phyloP scores from a whole-genome alignment of 92 coral and sea anemone genomes.

The Pocillopora grandis region DNA sequence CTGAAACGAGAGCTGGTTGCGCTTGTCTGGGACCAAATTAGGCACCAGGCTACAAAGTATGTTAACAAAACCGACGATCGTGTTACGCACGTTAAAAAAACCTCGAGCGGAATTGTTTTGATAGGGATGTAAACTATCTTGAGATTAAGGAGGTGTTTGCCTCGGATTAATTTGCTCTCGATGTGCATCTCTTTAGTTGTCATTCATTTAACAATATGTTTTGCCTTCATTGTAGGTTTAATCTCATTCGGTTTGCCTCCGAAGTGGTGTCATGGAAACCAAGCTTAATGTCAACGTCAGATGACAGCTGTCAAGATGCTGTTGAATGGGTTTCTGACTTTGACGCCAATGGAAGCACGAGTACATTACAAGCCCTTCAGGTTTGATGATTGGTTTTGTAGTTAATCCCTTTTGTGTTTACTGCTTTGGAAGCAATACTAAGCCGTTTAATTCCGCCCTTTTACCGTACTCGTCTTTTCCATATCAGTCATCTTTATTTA shows the following conservation, averaged over 20 bases:
- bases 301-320: constrained; percentile 89
- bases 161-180: not conserved
- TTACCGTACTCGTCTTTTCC: too few species aligned
- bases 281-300: constrained; percentile 62
- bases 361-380: constrained; percentile 84
- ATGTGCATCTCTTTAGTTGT: not conserved
- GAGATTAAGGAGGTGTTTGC: not conserved
- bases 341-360: constrained; percentile 90
- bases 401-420: not conserved
- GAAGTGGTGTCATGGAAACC: constrained; percentile 91
- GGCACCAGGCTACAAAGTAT: constrained; percentile 77
- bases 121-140: not conserved
- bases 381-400: constrained; percentile 20
- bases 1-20: constrained; percentile 88
- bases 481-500: too few species aligned
- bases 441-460: too few species aligned
- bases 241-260: constrained; percentile 81
- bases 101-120: not conserved
- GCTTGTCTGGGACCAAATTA: constrained; percentile 94
- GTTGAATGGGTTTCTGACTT: constrained; percentile 92
- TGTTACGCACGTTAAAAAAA: not conserved
- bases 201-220: not conserved
- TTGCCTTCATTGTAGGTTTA: constrained; percentile 61
- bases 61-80: constrained; percentile 15
- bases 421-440: too few species aligned